Percentiles rank a stretch among this genome's conserved stretches.
phyloP scores from a whole-genome alignment of 2,888 invertebrate species.

The Vesta saturnalis region DNA sequence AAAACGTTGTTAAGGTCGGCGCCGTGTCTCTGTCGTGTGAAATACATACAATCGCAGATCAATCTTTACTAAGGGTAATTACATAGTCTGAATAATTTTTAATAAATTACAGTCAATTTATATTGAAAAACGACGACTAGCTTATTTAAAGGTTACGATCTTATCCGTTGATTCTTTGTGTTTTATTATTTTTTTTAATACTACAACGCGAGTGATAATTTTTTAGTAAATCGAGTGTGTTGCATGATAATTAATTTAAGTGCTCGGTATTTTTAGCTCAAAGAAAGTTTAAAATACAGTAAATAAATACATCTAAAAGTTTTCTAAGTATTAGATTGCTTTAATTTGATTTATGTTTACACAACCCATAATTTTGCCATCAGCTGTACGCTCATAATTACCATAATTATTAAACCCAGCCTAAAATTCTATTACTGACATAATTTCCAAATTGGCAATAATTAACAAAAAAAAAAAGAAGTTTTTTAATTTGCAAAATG shows the following conservation, averaged over 20 bases:
- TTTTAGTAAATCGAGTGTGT: background rate
- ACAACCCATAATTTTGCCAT: too few species aligned
- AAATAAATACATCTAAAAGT: too few species aligned
- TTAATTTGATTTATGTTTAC: too few species aligned
- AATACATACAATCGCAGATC: slow-evolving; percentile 17
- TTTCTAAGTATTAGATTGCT: too few species aligned
- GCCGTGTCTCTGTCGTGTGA: slow-evolving; percentile 5
- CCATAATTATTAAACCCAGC: too few species aligned
- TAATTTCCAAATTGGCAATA: too few species aligned
- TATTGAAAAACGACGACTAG: slow-evolving; percentile 21
- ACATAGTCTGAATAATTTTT: slow-evolving; percentile 30
- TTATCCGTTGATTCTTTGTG: slow-evolving; percentile 13
- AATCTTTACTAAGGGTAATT: slow-evolving; percentile 24
- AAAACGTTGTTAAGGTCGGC: slow-evolving; percentile 13
- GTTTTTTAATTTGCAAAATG: too few species aligned
- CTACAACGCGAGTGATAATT: slow-evolving; percentile 8
- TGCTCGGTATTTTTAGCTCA: background rate
- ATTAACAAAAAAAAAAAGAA: too few species aligned
- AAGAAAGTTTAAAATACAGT: background rate
- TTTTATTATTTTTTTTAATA: slow-evolving; percentile 2
- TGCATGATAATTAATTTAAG: background rate
- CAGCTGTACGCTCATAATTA: too few species aligned
- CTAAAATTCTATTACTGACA: too few species aligned
- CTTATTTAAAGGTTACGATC: slow-evolving; percentile 22
- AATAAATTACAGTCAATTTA: slow-evolving; percentile 34